Evolutionary conservation across 2,888 invertebrate genomes (phyloP).

Genomic region (Cryptus viduatorius): DNA sequence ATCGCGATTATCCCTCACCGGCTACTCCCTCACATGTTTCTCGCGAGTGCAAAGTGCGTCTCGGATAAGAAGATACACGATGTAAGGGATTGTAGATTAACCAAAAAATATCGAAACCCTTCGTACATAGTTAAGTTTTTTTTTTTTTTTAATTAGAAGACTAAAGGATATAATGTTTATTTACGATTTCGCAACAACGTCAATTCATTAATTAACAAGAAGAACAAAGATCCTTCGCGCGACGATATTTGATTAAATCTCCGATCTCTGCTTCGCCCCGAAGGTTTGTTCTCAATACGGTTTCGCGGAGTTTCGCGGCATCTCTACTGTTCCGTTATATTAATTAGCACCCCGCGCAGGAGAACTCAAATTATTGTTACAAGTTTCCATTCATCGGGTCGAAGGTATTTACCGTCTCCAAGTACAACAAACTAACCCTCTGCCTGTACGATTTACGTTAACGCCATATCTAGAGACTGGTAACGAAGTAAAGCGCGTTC

Average conservation of each 20-base stretch:
- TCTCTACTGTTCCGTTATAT: conserved; percentile 44
- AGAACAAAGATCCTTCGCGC: conserved; percentile 25
- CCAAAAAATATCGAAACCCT: background rate
- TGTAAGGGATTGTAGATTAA: background rate
- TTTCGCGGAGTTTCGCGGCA: conserved; percentile 20
- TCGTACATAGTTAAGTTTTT: background rate
- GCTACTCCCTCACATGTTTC: background rate
- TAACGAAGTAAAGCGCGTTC: conserved; percentile 29
- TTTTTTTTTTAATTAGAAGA: background rate
- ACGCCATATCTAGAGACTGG: conserved; percentile 1
- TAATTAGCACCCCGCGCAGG: conserved; percentile 61
- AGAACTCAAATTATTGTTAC: conserved; percentile 65
- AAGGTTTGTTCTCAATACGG: background rate
- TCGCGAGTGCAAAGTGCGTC: conserved; percentile 8
- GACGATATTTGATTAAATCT: conserved; percentile 33
- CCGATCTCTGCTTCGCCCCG: background rate
- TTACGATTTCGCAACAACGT: background rate
- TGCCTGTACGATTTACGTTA: conserved; percentile 2
- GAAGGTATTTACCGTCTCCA: conserved; percentile 42
- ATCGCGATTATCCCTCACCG: conserved; percentile 11
- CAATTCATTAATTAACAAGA: background rate
- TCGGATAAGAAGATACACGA: background rate
- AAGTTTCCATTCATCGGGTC: conserved; percentile 55
- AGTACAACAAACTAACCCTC: conserved; percentile 3
- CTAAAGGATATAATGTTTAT: too few species aligned